Evolutionary conservation across 1,140 invertebrate species (phyloP).

Genomic region (Dendrolimus punctatus): DNA sequence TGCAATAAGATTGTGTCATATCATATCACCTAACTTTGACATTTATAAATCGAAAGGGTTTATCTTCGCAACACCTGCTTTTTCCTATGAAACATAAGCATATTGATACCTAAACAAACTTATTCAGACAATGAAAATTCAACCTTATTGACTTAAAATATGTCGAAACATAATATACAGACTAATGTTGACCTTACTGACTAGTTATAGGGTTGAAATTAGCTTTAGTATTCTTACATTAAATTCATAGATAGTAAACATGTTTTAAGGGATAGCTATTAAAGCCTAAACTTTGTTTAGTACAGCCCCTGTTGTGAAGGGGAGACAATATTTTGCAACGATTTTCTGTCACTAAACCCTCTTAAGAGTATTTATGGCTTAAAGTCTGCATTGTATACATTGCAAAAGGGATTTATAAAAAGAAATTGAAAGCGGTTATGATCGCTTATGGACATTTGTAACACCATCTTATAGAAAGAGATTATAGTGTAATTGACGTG

Average conservation of each 20-base stretch:
- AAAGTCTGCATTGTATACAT: conserved; percentile 23
- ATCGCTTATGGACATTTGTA: too few species aligned
- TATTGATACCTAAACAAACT: not conserved
- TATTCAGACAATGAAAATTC: not conserved
- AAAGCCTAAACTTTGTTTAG: conserved; percentile 11
- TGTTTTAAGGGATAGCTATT: too few species aligned
- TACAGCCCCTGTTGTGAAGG: conserved; percentile 14
- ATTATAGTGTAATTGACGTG: too few species aligned
- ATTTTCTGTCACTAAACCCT: conserved; percentile 32
- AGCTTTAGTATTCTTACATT: too few species aligned
- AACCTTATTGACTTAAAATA: not conserved
- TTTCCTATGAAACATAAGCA: conserved; percentile 13
- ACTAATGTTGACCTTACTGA: too few species aligned
- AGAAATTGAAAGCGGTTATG: too few species aligned
- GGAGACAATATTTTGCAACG: conserved; percentile 25
- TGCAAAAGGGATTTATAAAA: too few species aligned
- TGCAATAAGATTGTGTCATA: conserved; percentile 13
- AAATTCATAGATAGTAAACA: too few species aligned
- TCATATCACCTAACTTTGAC: conserved; percentile 30
- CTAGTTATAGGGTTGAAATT: too few species aligned
- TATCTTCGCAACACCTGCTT: conserved; percentile 35
- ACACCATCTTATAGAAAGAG: too few species aligned
- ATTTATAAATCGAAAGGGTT: conserved; percentile 46
- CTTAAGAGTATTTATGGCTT: conserved; percentile 32
- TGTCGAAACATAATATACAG: too few species aligned